Conservation (phyloP, 2,888 invertebrate species). For the Linyphia triangularis region DNA sequence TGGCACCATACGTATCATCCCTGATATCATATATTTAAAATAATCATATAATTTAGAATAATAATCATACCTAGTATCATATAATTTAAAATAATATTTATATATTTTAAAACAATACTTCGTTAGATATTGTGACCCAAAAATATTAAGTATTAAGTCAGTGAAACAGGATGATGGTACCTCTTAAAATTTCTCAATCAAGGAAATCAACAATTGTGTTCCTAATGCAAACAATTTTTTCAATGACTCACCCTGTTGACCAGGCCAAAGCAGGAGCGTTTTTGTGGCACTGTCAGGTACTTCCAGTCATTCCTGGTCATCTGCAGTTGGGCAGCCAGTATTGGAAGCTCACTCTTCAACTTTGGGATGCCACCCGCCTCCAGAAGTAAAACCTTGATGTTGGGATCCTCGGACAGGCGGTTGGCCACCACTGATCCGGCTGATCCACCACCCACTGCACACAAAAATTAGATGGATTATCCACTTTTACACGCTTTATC, state of each 20-base stretch:
- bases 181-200: not conserved
- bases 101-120: too few species aligned
- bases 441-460: slow-evolving; percentile 77
- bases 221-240: too few species aligned
- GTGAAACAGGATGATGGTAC: not conserved
- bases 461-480: not conserved
- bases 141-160: not conserved
- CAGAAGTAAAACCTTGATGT: slow-evolving; percentile 78
- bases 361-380: slow-evolving; percentile 82
- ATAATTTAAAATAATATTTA: not conserved
- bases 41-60: too few species aligned
- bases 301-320: slow-evolving; percentile 78
- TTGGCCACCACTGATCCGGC: slow-evolving; percentile 78
- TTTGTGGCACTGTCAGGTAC: slow-evolving; percentile 78
- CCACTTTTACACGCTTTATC: not conserved
- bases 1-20: too few species aligned
- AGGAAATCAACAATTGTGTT: too few species aligned
- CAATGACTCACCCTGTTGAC: slow-evolving; percentile 46
- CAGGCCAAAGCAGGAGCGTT: slow-evolving; percentile 77
- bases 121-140: too few species aligned
- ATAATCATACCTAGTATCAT: too few species aligned
- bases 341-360: slow-evolving; percentile 92
- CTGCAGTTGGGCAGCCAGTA: slow-evolving; percentile 82
- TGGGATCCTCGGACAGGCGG: slow-evolving; percentile 78
- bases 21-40: too few species aligned